Base-by-base conservation (phyloP, 2,797 vertebrate species). In the Eulemur albifrons region DNA sequence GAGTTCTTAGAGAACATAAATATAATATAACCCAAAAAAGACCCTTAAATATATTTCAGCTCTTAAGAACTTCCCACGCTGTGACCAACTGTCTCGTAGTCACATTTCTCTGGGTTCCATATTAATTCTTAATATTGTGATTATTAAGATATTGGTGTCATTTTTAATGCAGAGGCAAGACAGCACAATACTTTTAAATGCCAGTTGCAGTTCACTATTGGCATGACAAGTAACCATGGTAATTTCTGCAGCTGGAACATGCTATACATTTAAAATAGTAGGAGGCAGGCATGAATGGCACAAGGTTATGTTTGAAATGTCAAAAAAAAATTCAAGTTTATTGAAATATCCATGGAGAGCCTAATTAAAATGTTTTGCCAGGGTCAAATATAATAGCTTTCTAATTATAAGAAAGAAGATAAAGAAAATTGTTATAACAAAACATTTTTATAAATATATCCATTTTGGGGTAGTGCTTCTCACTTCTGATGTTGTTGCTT, bases 361-460 rank as follows among this genome's bases (percentile, higher is more conserved):
- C 93, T 97, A 94, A 96, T 97, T 97, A 97, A 97, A 96, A 95
- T 96, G 97, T 96, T 97, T 96, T 98, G 10, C 88, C 85, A 65
- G 8, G 93, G 81, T 96, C 86, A 92, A 40, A 79, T 96, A 82
- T 94, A 97, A 96, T 94, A 90, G 73, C 63, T 52, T 92, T 25
- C 76, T 97, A 95, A 96, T 96, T 97, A 92, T 88, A 90, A 96
- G 93, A 97, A 94, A 95, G 59, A 92, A 88, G 81, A 93, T 87
- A 59, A 90, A 87, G 86, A 92, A 93, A 95, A 93, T 54, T 90
- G 89, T 45, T 69, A 63, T 90, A 85, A 48, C 93, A 69, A 95
- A 94, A 93, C 57, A 90, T 92, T 88, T 96, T 94, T 65, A 96
- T 88, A 84, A 92, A 77, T 94, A 63, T 45, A 54, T 83, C 50